phyloP scores from a whole-genome alignment of 1,140 invertebrate species.

The Cephus cinctus region DNA sequence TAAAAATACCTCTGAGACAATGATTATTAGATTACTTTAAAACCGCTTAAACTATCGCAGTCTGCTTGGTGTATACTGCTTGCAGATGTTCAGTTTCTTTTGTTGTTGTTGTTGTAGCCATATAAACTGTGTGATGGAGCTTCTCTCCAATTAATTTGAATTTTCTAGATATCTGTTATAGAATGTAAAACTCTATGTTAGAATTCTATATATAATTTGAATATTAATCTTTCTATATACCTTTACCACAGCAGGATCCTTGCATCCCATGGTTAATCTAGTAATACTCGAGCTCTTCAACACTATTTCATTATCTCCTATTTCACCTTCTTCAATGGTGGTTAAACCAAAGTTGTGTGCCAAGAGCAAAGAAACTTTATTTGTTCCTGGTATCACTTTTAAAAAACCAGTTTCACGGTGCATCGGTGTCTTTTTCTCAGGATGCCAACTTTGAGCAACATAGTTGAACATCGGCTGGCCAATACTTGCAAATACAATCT shows the following conservation, averaged over 20 bases:
- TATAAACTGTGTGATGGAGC: constrained; percentile 57
- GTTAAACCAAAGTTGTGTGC: constrained; percentile 66
- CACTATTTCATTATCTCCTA: constrained; percentile 38
- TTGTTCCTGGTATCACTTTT: constrained; percentile 60
- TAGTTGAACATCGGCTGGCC: constrained; percentile 68
- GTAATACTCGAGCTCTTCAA: constrained; percentile 54
- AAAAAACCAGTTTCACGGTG: constrained; percentile 68
- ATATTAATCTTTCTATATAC: too few species aligned
- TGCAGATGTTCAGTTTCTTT: constrained; percentile 60
- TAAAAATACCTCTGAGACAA: too few species aligned
- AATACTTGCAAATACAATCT: constrained; percentile 61
- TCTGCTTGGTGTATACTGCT: constrained; percentile 57
- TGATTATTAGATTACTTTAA: too few species aligned
- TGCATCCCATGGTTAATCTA: constrained; percentile 55
- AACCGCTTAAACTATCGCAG: too few species aligned
- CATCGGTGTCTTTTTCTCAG: constrained; percentile 60
- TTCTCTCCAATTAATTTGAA: constrained; percentile 51
- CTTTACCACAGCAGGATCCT: constrained; percentile 56
- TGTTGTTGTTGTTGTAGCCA: constrained; percentile 61
- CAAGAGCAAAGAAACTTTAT: constrained; percentile 59
- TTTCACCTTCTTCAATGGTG: constrained; percentile 60
- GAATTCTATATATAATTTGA: too few species aligned
- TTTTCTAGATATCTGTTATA: constrained; percentile 44
- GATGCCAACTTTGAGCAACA: constrained; percentile 57
- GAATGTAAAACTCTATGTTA: constrained; percentile 7